Evolutionary conservation across 2,888 invertebrate genomes (phyloP), one percentile per base, ranked within the genome.

Genomic region (Teleiodes luculella): DNA sequence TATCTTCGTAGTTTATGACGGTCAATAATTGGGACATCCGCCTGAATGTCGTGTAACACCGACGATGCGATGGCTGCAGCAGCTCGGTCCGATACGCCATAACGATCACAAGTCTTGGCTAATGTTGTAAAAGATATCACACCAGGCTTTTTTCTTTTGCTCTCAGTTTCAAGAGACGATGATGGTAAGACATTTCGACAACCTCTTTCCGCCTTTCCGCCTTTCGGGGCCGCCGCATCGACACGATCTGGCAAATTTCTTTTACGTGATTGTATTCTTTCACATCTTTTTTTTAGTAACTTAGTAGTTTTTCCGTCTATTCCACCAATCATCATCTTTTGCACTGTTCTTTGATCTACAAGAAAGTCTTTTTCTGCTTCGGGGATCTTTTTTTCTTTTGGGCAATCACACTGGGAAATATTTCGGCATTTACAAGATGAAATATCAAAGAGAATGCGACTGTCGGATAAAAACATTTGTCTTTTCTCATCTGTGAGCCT

Each of bases 1-100:
- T 2, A 20, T 10, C 43, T 2, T 10, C 43, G 43, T 39, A 13
- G 11, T 53, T 39, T 60, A 39, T 28, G 20, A 39, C 31, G 54
- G 14, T 56, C 58, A 16, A 54, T 53, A 6, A 43, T 24, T 11
- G 54, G 43, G 33, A 53, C 50, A 33, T 33, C 10, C 6, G 16
- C 6, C 20, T 33, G 28, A n/a, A 52, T 14, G 7, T 53, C 52
- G n/a, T 49, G 46, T 16, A 62, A 58, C 47, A 58, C 56, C 24
- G 57, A 47, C 39, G 58, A 58, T 11, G 53, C 57, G 43, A 59
- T 55, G 1, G 59, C 59, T 49, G 60, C 59, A 31, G 46, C 62
- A 18, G 62, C 57, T 49, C 59, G 54, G 35, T 62, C 58, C 4
- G 62, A 62, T 37, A 62, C 46, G 39, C 59, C 62, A 53, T 57